Percentiles rank a stretch among this genome's conserved stretches.
Evolutionary conservation across 1,140 invertebrate species (phyloP).

Genomic region (Zaprionus ghesquierei): DNA sequence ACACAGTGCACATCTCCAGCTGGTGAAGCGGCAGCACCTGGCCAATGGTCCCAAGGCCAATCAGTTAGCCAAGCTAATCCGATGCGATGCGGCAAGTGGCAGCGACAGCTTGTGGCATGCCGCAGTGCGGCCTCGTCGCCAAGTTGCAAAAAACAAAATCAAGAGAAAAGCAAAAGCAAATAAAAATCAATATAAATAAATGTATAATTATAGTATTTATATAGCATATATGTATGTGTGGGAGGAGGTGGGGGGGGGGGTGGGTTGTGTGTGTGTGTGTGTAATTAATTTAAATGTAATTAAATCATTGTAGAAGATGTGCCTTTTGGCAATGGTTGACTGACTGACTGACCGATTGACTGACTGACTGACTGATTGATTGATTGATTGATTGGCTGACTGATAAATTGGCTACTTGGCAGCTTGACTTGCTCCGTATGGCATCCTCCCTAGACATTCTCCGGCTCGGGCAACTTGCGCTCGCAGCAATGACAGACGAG

Average conservation of each 20-base stretch:
- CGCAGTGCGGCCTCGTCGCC: no score
- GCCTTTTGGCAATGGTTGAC: not conserved
- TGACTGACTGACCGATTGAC: not conserved
- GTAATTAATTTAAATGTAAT: constrained; percentile 21
- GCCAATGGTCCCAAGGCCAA: not conserved
- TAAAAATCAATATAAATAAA: constrained; percentile 1
- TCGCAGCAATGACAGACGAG: constrained; percentile 82
- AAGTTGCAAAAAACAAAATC: no score
- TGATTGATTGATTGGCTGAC: not conserved
- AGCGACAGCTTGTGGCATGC: no score
- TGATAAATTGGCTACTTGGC: not conserved
- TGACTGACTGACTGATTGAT: not conserved
- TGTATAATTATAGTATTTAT: constrained; percentile 18
- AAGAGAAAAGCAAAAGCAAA: not conserved
- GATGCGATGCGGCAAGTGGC: not conserved
- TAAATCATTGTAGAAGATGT: not conserved
- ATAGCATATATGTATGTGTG: constrained; percentile 8
- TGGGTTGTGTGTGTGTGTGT: not conserved
- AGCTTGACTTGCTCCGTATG: not conserved
- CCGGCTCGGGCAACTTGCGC: constrained; percentile 80
- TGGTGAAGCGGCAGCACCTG: no score
- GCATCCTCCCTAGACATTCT: constrained; percentile 68
- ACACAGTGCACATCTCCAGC: not conserved
- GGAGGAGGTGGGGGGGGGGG: not conserved
- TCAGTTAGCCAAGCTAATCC: not conserved